These are phyloP conservation scores for Amniataba percoides DNA, from an alignment of 2,797 vertebrate genomes.

Conservation along the genomic window DNA sequence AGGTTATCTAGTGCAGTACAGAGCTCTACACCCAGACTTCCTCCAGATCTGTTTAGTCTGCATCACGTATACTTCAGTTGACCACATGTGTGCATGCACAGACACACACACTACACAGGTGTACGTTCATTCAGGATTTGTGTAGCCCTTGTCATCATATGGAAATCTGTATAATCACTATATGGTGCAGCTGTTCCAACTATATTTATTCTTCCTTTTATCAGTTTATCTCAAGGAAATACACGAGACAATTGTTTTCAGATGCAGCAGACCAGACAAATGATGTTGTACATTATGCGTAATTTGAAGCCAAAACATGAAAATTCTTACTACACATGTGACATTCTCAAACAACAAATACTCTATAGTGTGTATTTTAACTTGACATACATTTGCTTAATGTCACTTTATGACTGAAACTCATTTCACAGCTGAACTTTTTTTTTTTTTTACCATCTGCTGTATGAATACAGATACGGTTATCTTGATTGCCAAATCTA, in stretches of 20 bases:
- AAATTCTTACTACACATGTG: background rate
- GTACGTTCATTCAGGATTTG: conserved; percentile 26
- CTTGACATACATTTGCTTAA: background rate
- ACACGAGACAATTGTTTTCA: conserved; percentile 4
- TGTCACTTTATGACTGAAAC: background rate
- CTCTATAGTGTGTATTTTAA: background rate
- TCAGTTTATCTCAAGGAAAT: conserved; percentile 29
- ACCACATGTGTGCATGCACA: conserved; percentile 57
- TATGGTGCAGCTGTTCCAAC: conserved; percentile 38
- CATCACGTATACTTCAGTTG: conserved; percentile 57
- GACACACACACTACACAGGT: conserved; percentile 17
- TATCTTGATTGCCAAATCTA: background rate
- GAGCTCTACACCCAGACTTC: conserved; percentile 65
- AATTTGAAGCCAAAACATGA: conserved; percentile 20
- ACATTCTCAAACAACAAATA: background rate
- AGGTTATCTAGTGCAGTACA: conserved; percentile 47
- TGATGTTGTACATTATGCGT: background rate
- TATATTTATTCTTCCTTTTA: conserved; percentile 44
- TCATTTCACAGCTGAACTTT: background rate
- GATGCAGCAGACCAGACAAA: conserved; percentile 17
- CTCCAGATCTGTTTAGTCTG: conserved; percentile 79
- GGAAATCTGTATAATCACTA: conserved; percentile 41
- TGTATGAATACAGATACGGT: background rate
- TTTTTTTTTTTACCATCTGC: background rate
- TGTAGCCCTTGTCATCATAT: conserved; percentile 34